phyloP scores from a whole-genome alignment of 2,797 vertebrate species.

The Coilia nasus region DNA sequence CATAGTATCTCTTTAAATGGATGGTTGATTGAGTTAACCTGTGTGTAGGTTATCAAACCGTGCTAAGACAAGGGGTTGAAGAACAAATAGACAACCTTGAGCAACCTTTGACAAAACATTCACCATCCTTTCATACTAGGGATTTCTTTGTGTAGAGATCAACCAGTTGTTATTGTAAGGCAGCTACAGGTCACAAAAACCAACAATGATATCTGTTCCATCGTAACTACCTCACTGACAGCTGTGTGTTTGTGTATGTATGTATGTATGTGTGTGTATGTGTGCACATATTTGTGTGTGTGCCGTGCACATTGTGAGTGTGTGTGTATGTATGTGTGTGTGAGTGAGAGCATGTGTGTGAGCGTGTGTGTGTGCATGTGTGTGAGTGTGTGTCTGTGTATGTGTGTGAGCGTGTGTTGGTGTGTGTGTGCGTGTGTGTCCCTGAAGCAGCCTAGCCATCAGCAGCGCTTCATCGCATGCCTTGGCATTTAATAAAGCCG shows the following conservation, averaged over 20 bases:
- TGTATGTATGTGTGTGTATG: too few species aligned
- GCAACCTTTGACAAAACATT: background rate
- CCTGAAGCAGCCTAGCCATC: background rate
- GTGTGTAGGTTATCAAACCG: background rate
- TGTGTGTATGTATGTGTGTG: too few species aligned
- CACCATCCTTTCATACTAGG: background rate
- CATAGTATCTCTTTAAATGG: too few species aligned
- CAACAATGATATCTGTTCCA: too few species aligned
- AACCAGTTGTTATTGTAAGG: background rate
- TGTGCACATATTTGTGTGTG: too few species aligned
- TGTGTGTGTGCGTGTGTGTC: background rate
- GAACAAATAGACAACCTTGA: background rate
- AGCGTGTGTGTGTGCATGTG: background rate
- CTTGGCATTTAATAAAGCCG: slow-evolving; percentile 23
- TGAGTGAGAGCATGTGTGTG: background rate
- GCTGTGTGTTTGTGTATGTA: too few species aligned
- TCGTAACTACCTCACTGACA: too few species aligned
- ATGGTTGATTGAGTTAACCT: background rate
- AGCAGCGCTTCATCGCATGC: background rate
- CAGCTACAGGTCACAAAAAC: background rate
- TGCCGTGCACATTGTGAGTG: too few species aligned
- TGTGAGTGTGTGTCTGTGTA: background rate
- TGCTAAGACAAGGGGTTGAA: background rate
- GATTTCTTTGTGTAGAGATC: background rate
- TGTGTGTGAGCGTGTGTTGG: background rate